These are phyloP conservation scores for Aurelia aurita DNA, from an alignment of 30 jellyfish, hydroid and myxozoan genomes.

Conservation along the genomic window DNA sequence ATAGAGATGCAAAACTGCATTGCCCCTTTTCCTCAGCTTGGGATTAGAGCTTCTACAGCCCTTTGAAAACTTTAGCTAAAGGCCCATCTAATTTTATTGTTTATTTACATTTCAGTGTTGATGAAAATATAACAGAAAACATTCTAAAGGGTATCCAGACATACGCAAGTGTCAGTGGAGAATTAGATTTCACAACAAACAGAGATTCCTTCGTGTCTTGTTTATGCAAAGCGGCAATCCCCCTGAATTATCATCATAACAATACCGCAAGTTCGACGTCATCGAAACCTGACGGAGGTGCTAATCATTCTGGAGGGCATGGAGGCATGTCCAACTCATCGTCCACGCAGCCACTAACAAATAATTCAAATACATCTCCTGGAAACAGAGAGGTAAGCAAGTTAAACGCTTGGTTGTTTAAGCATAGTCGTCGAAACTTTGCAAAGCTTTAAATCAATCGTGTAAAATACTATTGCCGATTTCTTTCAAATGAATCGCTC, in stretches of 20 bases:
- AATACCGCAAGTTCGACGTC: not conserved
- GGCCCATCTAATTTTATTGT: too few relatives aligned
- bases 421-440: too few relatives aligned
- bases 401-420: too few relatives aligned
- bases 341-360: slow-evolving; percentile 43
- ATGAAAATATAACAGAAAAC: slow-evolving; percentile 86
- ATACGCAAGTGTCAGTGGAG: slow-evolving; percentile 98
- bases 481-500: too few relatives aligned
- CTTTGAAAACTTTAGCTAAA: too few relatives aligned
- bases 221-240: slow-evolving; percentile 87
- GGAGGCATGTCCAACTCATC: slow-evolving; percentile 14
- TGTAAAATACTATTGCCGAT: too few relatives aligned
- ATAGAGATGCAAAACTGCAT: too few relatives aligned
- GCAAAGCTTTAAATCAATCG: too few relatives aligned
- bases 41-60: too few relatives aligned
- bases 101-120: slow-evolving; percentile 71
- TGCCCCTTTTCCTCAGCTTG: too few relatives aligned
- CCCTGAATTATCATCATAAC: slow-evolving; percentile 45
- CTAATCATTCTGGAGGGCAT: slow-evolving; percentile 42
- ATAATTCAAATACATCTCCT: slow-evolving; percentile 26
- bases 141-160: slow-evolving; percentile 86
- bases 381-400: slow-evolving; percentile 40
- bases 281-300: slow-evolving; percentile 40
- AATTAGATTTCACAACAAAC: slow-evolving; percentile 64
- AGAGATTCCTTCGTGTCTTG: slow-evolving; percentile 90